Evolutionary conservation across 2,888 invertebrate genomes (phyloP).

Genomic region (Pristionchus japonicus): DNA sequence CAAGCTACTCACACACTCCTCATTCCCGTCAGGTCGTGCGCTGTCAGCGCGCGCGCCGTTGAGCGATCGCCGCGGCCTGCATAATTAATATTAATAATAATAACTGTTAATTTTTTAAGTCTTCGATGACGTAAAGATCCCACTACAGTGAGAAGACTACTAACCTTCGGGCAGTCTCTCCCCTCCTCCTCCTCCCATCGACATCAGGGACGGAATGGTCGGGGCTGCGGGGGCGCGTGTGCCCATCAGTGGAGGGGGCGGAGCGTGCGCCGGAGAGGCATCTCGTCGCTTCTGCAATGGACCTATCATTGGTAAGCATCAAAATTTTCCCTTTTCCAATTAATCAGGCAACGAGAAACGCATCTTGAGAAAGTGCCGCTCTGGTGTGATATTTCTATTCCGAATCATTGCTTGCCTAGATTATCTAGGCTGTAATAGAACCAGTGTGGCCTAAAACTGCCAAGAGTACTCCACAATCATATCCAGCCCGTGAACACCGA

Average conservation of each 20-base stretch:
- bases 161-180: background rate
- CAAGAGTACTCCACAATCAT: too few relatives aligned
- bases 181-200: background rate
- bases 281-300: background rate
- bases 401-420: too few relatives aligned
- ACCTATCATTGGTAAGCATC: too few relatives aligned
- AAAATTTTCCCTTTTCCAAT: too few relatives aligned
- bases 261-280: background rate
- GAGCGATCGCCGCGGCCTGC: background rate
- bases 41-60: background rate
- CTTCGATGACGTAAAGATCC: background rate
- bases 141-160: background rate
- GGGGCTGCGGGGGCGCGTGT: too few relatives aligned
- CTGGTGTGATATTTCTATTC: too few relatives aligned
- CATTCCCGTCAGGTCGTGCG: constrained; percentile 16
- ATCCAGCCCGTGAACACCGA: too few relatives aligned
- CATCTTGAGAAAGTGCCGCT: too few relatives aligned
- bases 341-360: too few relatives aligned
- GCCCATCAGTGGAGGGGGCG: background rate
- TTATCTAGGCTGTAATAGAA: too few relatives aligned
- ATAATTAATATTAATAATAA: background rate
- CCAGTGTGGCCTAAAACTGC: too few relatives aligned
- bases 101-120: background rate
- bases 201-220: too few relatives aligned
- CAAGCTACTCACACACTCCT: background rate